Evolutionary conservation across 2,888 invertebrate species (phyloP).

Genomic region (Leptopilina drosophilae): DNA sequence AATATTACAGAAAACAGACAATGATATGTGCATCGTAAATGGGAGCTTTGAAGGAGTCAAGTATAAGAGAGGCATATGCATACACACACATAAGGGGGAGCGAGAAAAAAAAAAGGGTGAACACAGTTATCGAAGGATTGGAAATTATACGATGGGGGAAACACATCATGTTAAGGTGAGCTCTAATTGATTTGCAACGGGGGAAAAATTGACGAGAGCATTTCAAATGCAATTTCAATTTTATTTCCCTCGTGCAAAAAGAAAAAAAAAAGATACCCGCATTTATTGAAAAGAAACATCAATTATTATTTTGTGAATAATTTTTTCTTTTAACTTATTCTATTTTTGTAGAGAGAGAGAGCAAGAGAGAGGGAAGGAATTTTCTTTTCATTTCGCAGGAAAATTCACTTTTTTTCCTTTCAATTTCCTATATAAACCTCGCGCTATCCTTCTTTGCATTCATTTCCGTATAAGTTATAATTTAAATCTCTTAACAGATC

Average conservation of each 20-base stretch:
- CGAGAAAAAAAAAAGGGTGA: constrained; percentile 25
- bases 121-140: constrained; percentile 22
- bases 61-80: constrained; percentile 4
- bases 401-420: not conserved
- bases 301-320: not conserved
- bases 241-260: not conserved
- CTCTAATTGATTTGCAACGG: constrained; percentile 21
- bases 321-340: not conserved
- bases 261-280: not conserved
- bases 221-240: constrained; percentile 30
- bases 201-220: constrained; percentile 8
- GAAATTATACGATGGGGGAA: constrained; percentile 33
- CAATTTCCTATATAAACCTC: not conserved
- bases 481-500: constrained; percentile 19
- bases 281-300: not conserved
- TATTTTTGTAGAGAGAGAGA: not conserved
- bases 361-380: not conserved
- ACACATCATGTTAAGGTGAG: constrained; percentile 24
- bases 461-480: not conserved
- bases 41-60: constrained; percentile 26
- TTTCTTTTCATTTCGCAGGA: not conserved
- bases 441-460: not conserved
- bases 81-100: not conserved
- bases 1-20: constrained; percentile 11
- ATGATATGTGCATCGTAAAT: constrained; percentile 24